Percentiles rank a stretch among this genome's conserved stretches.
phyloP scores from a whole-genome alignment of 2,113 vertebrate genomes.

The Salvelinus namaycush region DNA sequence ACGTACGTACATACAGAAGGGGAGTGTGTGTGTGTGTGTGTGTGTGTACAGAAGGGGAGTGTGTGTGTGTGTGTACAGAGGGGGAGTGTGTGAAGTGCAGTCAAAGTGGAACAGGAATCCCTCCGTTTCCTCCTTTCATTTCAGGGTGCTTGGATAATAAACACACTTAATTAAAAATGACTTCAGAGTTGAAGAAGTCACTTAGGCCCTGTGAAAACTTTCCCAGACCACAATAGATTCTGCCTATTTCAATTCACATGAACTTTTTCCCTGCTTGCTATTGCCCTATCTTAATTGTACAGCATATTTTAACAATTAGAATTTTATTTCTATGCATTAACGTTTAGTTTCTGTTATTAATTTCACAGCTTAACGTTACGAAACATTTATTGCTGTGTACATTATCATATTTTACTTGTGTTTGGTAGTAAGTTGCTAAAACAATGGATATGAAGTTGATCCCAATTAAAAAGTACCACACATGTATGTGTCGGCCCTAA shows the following conservation, averaged over 20 bases:
- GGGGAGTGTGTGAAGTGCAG: constrained; percentile 36
- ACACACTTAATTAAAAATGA: constrained; percentile 68
- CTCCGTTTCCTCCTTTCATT: constrained; percentile 66
- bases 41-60: constrained; percentile 28
- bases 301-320: neutral
- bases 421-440: too few species aligned
- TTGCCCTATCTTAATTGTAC: constrained; percentile 4
- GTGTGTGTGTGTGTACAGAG: constrained; percentile 23
- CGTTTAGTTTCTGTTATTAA: neutral
- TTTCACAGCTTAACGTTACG: neutral
- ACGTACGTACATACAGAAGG: constrained; percentile 31
- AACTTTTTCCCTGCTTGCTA: neutral
- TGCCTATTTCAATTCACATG: neutral
- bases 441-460: neutral
- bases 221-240: constrained; percentile 22
- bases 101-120: constrained; percentile 65
- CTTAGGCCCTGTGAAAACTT: constrained; percentile 39
- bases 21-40: constrained; percentile 22
- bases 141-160: constrained; percentile 66
- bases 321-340: neutral
- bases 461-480: neutral
- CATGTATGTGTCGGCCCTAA: constrained; percentile 24
- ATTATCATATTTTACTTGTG: too few species aligned
- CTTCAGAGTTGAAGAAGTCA: constrained; percentile 64
- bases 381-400: too few species aligned